Evolutionary conservation across 2,113 vertebrate genomes (phyloP), one percentile per base, ranked within the genome.

Genomic region (Hippoglossus stenolepis): DNA sequence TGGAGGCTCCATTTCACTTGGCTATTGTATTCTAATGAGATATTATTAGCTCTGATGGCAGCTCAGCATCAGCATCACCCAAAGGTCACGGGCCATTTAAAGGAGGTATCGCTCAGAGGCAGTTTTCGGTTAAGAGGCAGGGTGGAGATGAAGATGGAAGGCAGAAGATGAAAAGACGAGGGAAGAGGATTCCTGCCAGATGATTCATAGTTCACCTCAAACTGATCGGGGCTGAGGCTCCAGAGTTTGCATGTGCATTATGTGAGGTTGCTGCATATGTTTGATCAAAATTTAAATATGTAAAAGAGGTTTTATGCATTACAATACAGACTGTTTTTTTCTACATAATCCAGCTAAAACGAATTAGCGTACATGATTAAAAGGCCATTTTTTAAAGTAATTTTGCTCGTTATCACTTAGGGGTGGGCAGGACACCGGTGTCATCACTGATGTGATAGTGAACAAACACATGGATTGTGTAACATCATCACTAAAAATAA

Each of bases 51-150:
- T 84, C 12, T 84, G 56, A 76, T 83, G 73, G 85, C 20, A 10
- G 59, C 71, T 60, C 70, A 75, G 80, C 69, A 70, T 77, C 70
- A 74, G 70, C 76, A 77, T 66, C 70, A 69, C 60, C 58, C 54
- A 87, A 88, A 90, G 80, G 87, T 88, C 89, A 85, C 58, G 53
- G 63, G 70, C 21, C 21, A 0, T 86, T 86, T 78, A 59, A 73
- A 87, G 58, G 21, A 15, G 73, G 21, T 65, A 70, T 79, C 53
- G 75, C 69, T 79, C 26, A 31, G 49, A 74, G 79, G 72, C 71
- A 65, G 53, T 67, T 72, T 15, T 51, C 62, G 80, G 83, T 76
- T 53, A 80, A 86, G n/a, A 79, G 59, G 45, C 61, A 68, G 28
- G 17, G 53, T 23, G 57, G 40, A 72, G 59, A 80, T 26, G 18